phyloP scores from a whole-genome alignment of 2,888 invertebrate species.

The Watsonalla cultraria region DNA sequence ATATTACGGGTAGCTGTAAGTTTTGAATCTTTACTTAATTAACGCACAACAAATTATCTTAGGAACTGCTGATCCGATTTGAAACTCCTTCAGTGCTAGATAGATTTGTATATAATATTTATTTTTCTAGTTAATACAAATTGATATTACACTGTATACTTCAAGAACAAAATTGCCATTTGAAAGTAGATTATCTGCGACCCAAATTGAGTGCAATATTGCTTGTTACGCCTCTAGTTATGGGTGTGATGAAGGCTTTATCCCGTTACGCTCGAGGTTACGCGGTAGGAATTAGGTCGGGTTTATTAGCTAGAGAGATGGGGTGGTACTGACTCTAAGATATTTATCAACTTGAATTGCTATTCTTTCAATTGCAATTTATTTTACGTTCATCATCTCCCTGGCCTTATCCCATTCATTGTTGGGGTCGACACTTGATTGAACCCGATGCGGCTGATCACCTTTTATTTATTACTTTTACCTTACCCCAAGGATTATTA shows the following conservation, averaged over 20 bases:
- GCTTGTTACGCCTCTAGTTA: constrained; percentile 10
- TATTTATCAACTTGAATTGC: constrained; percentile 17
- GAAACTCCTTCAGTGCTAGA: too few relatives aligned
- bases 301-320: constrained; percentile 33
- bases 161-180: neutral
- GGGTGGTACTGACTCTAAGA: constrained; percentile 9
- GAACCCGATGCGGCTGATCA: too few relatives aligned
- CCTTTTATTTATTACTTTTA: too few relatives aligned
- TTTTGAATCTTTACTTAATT: neutral
- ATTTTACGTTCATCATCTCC: too few relatives aligned
- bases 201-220: constrained; percentile 4
- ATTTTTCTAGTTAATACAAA: too few relatives aligned
- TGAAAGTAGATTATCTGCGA: neutral
- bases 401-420: too few relatives aligned
- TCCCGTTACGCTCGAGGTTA: constrained; percentile 6
- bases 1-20: neutral
- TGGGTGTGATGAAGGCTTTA: constrained; percentile 11
- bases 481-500: too few relatives aligned
- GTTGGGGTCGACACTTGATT: too few relatives aligned
- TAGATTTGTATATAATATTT: too few relatives aligned
- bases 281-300: constrained; percentile 23
- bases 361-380: neutral
- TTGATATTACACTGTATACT: neutral
- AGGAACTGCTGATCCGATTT: too few relatives aligned
- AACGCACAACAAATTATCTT: too few relatives aligned